Conservation (phyloP, 2,797 vertebrate species). For the Glyptemys insculpta region DNA sequence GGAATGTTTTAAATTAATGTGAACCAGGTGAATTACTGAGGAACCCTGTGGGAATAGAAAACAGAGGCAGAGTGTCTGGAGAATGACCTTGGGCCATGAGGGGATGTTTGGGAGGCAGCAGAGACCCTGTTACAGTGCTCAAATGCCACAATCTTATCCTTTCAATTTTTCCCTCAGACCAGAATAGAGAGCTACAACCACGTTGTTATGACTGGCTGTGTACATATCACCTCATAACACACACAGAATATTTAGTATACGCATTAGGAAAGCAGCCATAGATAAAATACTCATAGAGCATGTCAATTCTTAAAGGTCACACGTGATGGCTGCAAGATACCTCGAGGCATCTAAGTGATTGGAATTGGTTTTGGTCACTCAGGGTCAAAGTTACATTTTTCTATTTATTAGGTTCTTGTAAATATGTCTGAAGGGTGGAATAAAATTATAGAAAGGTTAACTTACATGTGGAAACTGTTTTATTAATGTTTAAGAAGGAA, state of each 20-base stretch:
- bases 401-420: not conserved
- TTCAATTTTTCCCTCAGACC: not conserved
- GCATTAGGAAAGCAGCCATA: not conserved
- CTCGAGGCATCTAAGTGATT: not conserved
- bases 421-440: not conserved
- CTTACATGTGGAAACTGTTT: not conserved
- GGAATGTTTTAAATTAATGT: not conserved
- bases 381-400: not conserved
- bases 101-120: not conserved
- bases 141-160: not conserved
- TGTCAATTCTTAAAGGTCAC: not conserved
- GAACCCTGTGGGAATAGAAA: not conserved
- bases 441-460: not conserved
- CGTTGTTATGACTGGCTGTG: not conserved
- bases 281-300: not conserved
- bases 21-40: not conserved
- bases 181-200: not conserved
- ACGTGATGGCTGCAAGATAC: not conserved
- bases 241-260: not conserved
- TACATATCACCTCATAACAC: not conserved
- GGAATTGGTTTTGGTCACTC: slow-evolving; percentile 11
- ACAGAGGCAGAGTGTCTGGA: not conserved
- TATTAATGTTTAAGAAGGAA: not conserved
- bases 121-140: not conserved
- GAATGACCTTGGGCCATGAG: not conserved